Conservation (phyloP, 2,113 vertebrate species). For the Mugil cephalus region DNA sequence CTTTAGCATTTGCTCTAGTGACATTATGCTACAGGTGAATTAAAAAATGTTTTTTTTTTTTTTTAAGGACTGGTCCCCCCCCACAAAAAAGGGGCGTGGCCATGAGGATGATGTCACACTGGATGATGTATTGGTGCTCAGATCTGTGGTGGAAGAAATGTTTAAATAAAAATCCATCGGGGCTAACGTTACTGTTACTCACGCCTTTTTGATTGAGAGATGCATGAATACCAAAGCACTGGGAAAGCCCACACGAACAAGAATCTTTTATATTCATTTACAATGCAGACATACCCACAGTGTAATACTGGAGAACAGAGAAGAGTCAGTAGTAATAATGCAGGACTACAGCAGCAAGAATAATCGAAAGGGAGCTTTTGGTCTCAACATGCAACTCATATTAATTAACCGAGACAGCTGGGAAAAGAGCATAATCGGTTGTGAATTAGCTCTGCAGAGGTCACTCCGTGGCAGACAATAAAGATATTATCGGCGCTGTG, state of each 20-base stretch:
- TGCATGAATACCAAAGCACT: neutral
- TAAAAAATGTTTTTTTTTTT: too few relatives aligned
- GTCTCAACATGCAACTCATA: slow-evolving; percentile 34
- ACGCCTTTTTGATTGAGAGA: neutral
- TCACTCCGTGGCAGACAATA: slow-evolving; percentile 60
- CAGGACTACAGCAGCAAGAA: slow-evolving; percentile 30
- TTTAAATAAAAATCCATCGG: too few relatives aligned
- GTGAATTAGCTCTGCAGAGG: slow-evolving; percentile 61
- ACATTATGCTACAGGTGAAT: too few relatives aligned
- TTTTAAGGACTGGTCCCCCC: too few relatives aligned
- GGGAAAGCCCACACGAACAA: neutral
- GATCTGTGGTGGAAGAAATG: too few relatives aligned
- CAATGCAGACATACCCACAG: neutral
- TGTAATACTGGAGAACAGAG: slow-evolving; percentile 10
- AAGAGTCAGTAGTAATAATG: slow-evolving; percentile 6
- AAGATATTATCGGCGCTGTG: slow-evolving; percentile 55
- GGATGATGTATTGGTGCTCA: too few relatives aligned
- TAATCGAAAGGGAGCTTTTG: slow-evolving; percentile 30
- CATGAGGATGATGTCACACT: too few relatives aligned
- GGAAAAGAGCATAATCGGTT: slow-evolving; percentile 56
- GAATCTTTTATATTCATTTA: slow-evolving; percentile 9
- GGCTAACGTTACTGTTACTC: too few relatives aligned
- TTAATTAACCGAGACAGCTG: slow-evolving; percentile 66
- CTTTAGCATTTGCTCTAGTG: too few relatives aligned
- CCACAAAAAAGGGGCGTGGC: too few relatives aligned